These are phyloP conservation scores for Yoshiicerus persimilis DNA, from an alignment of 1,140 invertebrate species.

Conservation along the genomic window DNA sequence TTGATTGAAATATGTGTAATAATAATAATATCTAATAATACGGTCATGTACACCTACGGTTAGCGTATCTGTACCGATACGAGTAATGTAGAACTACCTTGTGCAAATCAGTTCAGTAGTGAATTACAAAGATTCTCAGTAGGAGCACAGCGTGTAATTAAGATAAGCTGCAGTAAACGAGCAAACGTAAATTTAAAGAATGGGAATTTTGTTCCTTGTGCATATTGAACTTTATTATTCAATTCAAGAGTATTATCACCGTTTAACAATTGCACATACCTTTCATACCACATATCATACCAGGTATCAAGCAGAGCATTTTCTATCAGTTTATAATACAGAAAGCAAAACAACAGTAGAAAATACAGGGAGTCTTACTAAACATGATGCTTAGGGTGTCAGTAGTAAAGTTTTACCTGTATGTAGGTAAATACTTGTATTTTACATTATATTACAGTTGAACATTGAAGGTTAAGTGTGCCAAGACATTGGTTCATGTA, in stretches of 20 bases:
- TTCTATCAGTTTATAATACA: neutral
- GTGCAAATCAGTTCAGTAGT: neutral
- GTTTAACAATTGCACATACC: neutral
- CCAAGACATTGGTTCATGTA: neutral
- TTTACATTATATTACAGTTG: no score
- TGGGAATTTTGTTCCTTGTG: no score
- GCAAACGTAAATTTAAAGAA: no score
- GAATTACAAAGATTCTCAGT: neutral
- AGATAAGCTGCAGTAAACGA: neutral
- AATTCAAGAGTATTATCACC: neutral
- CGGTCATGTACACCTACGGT: neutral
- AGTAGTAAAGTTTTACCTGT: neutral
- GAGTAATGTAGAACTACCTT: neutral
- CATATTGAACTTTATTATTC: neutral
- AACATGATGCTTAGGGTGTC: no score
- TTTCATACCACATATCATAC: neutral
- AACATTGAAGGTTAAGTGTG: neutral
- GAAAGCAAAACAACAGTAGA: no score
- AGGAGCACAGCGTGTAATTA: neutral
- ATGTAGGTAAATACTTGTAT: neutral
- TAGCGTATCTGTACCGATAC: neutral
- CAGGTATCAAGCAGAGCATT: neutral
- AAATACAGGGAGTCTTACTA: no score
- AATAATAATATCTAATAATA: neutral
- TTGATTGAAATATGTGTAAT: neutral